Evolutionary conservation across 2,888 invertebrate species (phyloP).

Genomic region (Meandrusa payeni): DNA sequence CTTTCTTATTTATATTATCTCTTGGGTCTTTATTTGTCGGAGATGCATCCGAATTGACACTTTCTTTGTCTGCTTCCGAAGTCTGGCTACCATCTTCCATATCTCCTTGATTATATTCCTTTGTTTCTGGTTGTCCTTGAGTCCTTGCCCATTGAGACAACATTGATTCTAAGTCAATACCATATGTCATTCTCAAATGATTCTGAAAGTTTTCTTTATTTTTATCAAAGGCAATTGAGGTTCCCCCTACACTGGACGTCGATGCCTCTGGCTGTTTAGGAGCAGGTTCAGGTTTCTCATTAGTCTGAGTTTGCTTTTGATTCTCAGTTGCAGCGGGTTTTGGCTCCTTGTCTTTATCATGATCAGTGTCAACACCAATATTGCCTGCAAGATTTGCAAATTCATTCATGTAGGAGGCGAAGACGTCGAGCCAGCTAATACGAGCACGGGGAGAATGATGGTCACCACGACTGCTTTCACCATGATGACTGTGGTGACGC

Average conservation of each 20-base stretch:
- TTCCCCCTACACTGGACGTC: constrained; percentile 18
- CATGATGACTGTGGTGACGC: constrained; percentile 38
- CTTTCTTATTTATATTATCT: constrained; percentile 32
- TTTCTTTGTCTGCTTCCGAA: constrained; percentile 22
- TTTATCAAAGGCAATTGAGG: constrained; percentile 27
- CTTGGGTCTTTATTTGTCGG: constrained; percentile 22
- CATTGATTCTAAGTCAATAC: neutral
- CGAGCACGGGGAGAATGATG: constrained; percentile 42
- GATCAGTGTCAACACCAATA: constrained; percentile 38
- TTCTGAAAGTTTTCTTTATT: constrained; percentile 34
- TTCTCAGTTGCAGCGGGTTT: constrained; percentile 27
- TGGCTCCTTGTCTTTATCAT: constrained; percentile 32
- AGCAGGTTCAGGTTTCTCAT: constrained; percentile 25
- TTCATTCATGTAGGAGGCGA: constrained; percentile 75
- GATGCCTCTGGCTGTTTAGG: constrained; percentile 25
- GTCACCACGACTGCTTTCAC: constrained; percentile 33
- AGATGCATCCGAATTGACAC: constrained; percentile 31
- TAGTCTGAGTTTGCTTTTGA: constrained; percentile 25
- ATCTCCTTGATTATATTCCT: constrained; percentile 8
- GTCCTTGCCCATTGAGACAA: neutral
- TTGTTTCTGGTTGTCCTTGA: neutral
- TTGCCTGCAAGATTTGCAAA: constrained; percentile 76
- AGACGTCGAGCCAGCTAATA: constrained; percentile 69
- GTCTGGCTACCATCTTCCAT: neutral
- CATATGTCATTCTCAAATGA: constrained; percentile 27